phyloP scores from a whole-genome alignment of 2,797 vertebrate genomes.

The Gymnoscopelus braueri region DNA sequence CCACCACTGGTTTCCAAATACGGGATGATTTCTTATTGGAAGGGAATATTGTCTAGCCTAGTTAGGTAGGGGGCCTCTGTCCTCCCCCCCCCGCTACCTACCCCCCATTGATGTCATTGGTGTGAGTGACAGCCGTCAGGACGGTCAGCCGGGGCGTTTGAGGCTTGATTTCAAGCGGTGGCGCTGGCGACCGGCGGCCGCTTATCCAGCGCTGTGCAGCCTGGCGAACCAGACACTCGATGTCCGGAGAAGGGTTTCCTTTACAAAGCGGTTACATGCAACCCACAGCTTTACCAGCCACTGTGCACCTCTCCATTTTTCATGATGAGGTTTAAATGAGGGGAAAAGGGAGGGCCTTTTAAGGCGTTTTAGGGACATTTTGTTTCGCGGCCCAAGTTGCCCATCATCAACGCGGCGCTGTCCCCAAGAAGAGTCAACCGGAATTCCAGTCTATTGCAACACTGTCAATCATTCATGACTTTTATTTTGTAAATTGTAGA shows the following conservation, averaged over 20 bases:
- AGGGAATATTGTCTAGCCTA: too few relatives aligned
- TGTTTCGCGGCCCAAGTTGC: background rate
- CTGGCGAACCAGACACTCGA: conserved; percentile 30
- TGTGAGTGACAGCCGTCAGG: conserved; percentile 11
- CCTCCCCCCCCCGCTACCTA: too few relatives aligned
- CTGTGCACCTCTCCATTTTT: conserved; percentile 52
- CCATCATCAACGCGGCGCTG: background rate
- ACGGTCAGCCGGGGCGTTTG: conserved; percentile 28
- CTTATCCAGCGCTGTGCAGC: too few relatives aligned
- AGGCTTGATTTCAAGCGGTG: conserved; percentile 58
- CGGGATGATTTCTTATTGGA: too few relatives aligned
- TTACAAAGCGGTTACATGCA: conserved; percentile 69
- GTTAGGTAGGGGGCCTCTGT: too few relatives aligned
- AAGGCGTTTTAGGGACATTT: conserved; percentile 9
- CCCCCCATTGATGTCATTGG: too few relatives aligned
- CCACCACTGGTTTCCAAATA: too few relatives aligned
- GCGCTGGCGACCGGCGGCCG: background rate
- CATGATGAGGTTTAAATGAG: conserved; percentile 52
- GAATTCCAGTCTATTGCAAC: too few relatives aligned
- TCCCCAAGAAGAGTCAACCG: background rate
- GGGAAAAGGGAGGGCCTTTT: conserved; percentile 26
- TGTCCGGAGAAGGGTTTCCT: conserved; percentile 47
- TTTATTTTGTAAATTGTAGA: too few relatives aligned
- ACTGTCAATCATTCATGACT: too few relatives aligned
- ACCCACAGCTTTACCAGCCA: conserved; percentile 50